Percentiles rank a stretch among this genome's conserved stretches.
phyloP scores from a whole-genome alignment of 2,797 vertebrate genomes.

The Chelonia mydas region DNA sequence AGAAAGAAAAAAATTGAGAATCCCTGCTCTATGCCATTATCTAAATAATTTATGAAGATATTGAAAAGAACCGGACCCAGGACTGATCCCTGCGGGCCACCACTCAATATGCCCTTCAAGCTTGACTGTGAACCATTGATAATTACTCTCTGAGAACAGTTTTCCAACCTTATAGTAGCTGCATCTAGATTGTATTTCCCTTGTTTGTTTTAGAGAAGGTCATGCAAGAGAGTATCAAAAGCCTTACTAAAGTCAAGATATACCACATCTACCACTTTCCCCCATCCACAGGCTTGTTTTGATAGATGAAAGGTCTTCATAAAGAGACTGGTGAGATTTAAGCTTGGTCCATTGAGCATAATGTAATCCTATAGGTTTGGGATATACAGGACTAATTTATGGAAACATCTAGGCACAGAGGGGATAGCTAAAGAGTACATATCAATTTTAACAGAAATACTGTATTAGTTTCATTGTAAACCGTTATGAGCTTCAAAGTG shows the following conservation, averaged over 20 bases:
- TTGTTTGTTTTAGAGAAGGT: background rate
- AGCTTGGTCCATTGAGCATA: background rate
- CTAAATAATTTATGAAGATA: background rate
- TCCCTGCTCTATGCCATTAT: background rate
- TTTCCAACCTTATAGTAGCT: background rate
- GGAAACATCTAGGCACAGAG: background rate
- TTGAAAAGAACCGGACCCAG: background rate
- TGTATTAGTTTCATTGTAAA: background rate
- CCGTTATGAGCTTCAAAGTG: background rate
- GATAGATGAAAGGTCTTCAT: background rate
- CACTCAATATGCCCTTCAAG: background rate
- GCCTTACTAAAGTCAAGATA: background rate
- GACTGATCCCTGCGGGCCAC: background rate
- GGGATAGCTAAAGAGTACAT: background rate
- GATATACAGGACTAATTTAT: background rate
- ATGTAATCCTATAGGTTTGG: background rate
- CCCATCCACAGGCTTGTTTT: background rate
- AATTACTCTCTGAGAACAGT: background rate
- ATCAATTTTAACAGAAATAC: conserved; percentile 4
- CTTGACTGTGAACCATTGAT: background rate
- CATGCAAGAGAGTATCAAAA: background rate
- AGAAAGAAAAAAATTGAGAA: too few relatives aligned
- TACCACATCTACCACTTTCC: background rate
- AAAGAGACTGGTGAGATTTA: background rate
- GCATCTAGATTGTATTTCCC: background rate